A percentile compares a stretch with the other conserved stretches of the same genome.
phyloP scores from a whole-genome alignment of 2,888 invertebrate species.

The Seladonia tumulorum region DNA sequence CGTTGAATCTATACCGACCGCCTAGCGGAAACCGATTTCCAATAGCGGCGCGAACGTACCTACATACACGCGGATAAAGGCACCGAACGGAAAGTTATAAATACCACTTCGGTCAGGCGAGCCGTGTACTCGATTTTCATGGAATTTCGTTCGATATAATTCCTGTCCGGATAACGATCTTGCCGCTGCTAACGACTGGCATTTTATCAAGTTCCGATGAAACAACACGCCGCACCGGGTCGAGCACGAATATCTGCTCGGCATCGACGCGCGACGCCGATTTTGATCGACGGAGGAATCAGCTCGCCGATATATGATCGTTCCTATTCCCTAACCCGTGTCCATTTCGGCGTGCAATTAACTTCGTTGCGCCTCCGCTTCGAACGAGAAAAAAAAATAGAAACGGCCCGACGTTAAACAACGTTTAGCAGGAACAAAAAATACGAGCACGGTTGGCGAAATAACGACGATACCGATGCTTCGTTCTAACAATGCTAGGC shows the following conservation, averaged over 20 bases:
- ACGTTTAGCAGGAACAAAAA: background rate
- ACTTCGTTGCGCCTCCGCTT: background rate
- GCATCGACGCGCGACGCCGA: conserved; percentile 26
- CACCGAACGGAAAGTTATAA: conserved; percentile 42
- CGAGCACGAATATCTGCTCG: conserved; percentile 34
- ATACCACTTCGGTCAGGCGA: conserved; percentile 42
- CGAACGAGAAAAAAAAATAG: background rate
- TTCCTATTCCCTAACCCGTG: background rate
- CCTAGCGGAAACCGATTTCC: conserved; percentile 32
- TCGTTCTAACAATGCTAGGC: background rate
- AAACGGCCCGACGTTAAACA: background rate
- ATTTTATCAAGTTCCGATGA: conserved; percentile 58
- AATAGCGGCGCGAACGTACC: conserved; percentile 21
- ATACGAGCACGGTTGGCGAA: background rate
- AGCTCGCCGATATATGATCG: background rate
- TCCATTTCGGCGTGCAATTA: conserved; percentile 29
- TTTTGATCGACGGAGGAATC: conserved; percentile 29
- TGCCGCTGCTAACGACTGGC: conserved; percentile 52
- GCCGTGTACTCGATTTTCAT: conserved; percentile 49
- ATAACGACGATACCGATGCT: no score
- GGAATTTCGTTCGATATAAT: conserved; percentile 58
- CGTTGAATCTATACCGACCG: background rate
- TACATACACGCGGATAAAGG: conserved; percentile 35
- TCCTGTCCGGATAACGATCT: conserved; percentile 55
- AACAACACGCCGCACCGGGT: conserved; percentile 23